Conservation (phyloP, 2,888 invertebrate genomes). For the Parascotia fuliginaria region DNA sequence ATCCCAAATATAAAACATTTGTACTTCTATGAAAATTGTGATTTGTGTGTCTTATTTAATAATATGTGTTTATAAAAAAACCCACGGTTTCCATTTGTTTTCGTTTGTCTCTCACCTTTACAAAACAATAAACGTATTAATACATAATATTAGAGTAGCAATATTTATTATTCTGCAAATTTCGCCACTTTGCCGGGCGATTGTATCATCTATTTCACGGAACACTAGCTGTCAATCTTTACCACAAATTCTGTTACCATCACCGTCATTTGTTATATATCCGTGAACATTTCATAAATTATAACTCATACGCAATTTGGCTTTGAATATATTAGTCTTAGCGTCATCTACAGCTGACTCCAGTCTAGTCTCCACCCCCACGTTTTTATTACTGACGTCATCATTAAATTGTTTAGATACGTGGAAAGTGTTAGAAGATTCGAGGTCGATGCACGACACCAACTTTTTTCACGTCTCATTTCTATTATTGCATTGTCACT, state of each 20-base stretch:
- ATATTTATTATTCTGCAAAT: conserved; percentile 18
- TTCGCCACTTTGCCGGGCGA: conserved; percentile 1
- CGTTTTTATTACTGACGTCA: conserved; percentile 47
- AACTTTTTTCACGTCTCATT: conserved; percentile 30
- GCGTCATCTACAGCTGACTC: conserved; percentile 49
- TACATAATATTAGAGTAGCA: conserved; percentile 8
- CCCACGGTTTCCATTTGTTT: not conserved
- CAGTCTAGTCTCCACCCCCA: conserved; percentile 46
- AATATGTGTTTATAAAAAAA: too few species aligned
- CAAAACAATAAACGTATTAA: conserved; percentile 2
- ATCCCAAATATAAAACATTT: too few species aligned
- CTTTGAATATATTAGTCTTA: conserved; percentile 30
- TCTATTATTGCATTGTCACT: conserved; percentile 32
- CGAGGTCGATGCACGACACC: conserved; percentile 53
- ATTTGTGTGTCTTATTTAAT: too few species aligned
- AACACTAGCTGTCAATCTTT: conserved; percentile 14
- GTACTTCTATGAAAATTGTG: too few species aligned
- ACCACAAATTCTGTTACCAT: conserved; percentile 12
- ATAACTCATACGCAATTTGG: conserved; percentile 25
- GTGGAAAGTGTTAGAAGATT: conserved; percentile 46
- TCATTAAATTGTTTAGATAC: conserved; percentile 34
- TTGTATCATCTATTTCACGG: conserved; percentile 1
- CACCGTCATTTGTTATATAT: conserved; percentile 27
- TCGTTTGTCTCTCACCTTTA: not conserved
- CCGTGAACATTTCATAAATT: conserved; percentile 28